Conservation (phyloP, 2,113 vertebrate species). For the Oreotrochilus melanogaster region DNA sequence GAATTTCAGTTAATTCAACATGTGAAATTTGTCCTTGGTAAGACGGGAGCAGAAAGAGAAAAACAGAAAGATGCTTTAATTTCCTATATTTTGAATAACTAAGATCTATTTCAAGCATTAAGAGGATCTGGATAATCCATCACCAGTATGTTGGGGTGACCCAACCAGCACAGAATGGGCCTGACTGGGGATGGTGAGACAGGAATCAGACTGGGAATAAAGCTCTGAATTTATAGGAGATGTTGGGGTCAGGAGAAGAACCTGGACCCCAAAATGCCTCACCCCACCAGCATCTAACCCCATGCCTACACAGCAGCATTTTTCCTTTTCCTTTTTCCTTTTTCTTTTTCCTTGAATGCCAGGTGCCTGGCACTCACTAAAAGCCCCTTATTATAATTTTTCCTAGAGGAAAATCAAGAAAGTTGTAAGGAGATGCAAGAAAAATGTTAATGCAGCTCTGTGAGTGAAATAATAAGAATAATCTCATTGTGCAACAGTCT, state of each 20-base stretch:
- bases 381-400: not conserved
- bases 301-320: not conserved
- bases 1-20: constrained; percentile 19
- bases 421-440: not conserved
- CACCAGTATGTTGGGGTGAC: not conserved
- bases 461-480: not conserved
- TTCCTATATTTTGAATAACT: not conserved
- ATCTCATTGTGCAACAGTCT: not conserved
- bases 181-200: not conserved
- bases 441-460: not conserved
- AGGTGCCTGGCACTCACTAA: not conserved
- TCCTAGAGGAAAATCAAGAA: not conserved
- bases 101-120: not conserved
- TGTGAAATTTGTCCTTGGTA: not conserved
- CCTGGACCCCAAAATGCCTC: fast-evolving
- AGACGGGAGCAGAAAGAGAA: not conserved
- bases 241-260: not conserved
- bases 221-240: not conserved
- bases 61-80: not conserved
- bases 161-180: not conserved
- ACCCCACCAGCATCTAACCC: not conserved
- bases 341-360: too few relatives aligned
- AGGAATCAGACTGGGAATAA: too few relatives aligned
- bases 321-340: too few relatives aligned
- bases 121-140: not conserved